Percentiles rank a stretch among this genome's conserved stretches.
phyloP scores from a whole-genome alignment of 2,888 invertebrate species.

The Epicampocera succincta region DNA sequence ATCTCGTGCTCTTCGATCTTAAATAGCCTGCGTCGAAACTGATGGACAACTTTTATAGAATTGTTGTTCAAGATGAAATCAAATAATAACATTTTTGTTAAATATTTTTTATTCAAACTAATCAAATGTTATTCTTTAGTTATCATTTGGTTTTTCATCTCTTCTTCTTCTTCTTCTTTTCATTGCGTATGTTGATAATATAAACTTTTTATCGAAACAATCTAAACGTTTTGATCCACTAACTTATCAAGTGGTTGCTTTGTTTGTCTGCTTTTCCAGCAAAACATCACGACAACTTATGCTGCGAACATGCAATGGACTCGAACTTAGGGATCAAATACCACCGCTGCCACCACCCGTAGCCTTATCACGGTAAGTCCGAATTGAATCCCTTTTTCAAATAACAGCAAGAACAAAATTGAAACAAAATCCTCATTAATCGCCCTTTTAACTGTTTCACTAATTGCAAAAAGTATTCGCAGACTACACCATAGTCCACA shows the following conservation, averaged over 20 bases:
- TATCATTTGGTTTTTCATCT: too few species aligned
- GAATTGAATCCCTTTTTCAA: neutral
- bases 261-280: constrained; percentile 69
- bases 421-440: neutral
- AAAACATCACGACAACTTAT: constrained; percentile 85
- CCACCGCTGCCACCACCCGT: constrained; percentile 84
- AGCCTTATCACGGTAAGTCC: constrained; percentile 81
- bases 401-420: neutral
- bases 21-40: too few species aligned
- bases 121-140: neutral
- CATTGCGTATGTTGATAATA: too few species aligned
- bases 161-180: too few species aligned
- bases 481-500: constrained; percentile 82
- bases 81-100: too few species aligned
- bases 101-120: too few species aligned
- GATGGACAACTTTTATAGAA: too few species aligned
- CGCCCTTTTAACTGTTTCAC: neutral
- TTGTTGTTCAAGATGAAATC: too few species aligned
- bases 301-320: constrained; percentile 90
- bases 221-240: too few species aligned
- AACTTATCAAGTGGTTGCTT: neutral
- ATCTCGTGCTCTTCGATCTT: too few species aligned
- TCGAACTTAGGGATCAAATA: constrained; percentile 86
- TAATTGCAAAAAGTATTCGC: constrained; percentile 55
- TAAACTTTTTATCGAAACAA: too few species aligned